These are phyloP conservation scores for Acrobasis repandana DNA, from an alignment of 2,888 invertebrate genomes.

Conservation along the genomic window DNA sequence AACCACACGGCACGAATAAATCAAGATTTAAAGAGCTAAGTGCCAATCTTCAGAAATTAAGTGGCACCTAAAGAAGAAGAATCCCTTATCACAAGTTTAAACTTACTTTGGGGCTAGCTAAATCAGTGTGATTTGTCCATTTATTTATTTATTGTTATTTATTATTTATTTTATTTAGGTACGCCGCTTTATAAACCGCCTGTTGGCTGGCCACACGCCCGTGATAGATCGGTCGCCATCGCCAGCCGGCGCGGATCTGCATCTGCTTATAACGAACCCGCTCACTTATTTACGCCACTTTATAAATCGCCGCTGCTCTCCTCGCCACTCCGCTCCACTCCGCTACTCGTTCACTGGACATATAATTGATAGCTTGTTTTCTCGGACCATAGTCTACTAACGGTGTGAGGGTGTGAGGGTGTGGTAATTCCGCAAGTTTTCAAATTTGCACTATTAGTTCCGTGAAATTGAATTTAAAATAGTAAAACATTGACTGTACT, in stretches of 20 bases:
- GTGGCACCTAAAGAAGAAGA: too few species aligned
- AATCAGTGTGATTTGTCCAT: too few species aligned
- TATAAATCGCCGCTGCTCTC: constrained; percentile 46
- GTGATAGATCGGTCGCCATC: constrained; percentile 69
- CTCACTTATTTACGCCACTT: constrained; percentile 59
- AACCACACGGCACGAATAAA: too few species aligned
- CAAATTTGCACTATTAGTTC: neutral
- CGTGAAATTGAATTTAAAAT: neutral
- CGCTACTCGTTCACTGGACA: constrained; percentile 5
- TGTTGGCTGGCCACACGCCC: constrained; percentile 30
- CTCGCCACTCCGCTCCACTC: neutral
- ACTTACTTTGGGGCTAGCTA: too few species aligned
- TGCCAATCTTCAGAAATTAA: too few species aligned
- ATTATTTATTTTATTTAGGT: too few species aligned
- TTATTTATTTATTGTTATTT: too few species aligned
- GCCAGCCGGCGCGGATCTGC: constrained; percentile 64
- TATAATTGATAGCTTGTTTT: constrained; percentile 15
- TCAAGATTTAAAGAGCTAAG: too few species aligned
- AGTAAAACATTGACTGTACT: too few species aligned
- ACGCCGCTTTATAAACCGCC: too few species aligned
- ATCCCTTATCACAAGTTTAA: too few species aligned
- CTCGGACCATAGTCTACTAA: constrained; percentile 12
- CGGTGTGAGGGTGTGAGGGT: constrained; percentile 5
- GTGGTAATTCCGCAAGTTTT: neutral
- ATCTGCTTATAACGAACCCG: constrained; percentile 59